Conservation (phyloP, 2,888 invertebrate genomes). For the Biston betularia region DNA sequence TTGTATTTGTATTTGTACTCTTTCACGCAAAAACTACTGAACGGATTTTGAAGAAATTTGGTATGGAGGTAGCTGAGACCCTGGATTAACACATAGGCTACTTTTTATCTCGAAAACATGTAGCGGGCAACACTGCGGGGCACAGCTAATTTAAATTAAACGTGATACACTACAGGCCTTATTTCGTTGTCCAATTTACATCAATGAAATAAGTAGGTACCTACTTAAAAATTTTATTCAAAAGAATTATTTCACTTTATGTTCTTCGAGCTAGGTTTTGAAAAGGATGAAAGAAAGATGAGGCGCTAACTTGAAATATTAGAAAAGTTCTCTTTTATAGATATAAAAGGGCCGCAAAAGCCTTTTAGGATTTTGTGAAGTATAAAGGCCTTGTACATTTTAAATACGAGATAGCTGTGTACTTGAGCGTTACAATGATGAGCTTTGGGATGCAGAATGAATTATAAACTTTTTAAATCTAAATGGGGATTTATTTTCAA, state of each 20-base stretch:
- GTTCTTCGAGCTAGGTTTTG: constrained; percentile 24
- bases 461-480: constrained; percentile 25
- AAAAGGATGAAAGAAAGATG: constrained; percentile 29
- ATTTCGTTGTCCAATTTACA: background rate
- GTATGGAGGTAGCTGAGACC: too few species aligned
- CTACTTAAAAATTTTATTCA: constrained; percentile 17
- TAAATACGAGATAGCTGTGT: constrained; percentile 21
- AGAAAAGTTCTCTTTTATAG: constrained; percentile 38
- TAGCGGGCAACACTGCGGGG: background rate
- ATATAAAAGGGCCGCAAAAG: constrained; percentile 36
- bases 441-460: constrained; percentile 18
- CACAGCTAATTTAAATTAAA: too few species aligned
- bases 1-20: too few species aligned
- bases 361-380: constrained; percentile 27
- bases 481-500: constrained; percentile 9
- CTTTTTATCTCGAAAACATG: too few species aligned
- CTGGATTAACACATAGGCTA: too few species aligned
- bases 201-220: background rate
- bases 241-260: constrained; percentile 16
- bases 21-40: too few species aligned
- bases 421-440: constrained; percentile 28
- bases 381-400: constrained; percentile 27
- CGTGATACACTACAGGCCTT: background rate
- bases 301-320: constrained; percentile 40
- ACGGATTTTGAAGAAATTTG: too few species aligned